phyloP scores from a whole-genome alignment of 1,140 invertebrate species.

The Melipona quadrifasciata region DNA sequence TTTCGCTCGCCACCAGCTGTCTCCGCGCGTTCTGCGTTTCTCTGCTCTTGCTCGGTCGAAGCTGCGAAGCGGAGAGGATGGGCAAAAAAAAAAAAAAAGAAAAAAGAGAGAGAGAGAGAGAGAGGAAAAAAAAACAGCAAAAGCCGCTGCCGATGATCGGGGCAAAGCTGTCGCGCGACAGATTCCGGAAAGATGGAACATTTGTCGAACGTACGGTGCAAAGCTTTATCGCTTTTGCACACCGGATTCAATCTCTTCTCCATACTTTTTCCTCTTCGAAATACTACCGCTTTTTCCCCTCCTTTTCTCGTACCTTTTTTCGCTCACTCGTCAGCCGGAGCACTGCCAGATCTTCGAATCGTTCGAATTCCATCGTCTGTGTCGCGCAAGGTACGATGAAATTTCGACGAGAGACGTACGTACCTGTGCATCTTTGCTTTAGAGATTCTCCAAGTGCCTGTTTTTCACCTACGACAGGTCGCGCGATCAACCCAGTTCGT shows the following conservation, averaged over 20 bases:
- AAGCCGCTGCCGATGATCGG: background rate
- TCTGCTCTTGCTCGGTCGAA: constrained; percentile 38
- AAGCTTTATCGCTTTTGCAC: constrained; percentile 27
- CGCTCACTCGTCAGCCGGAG: too few relatives aligned
- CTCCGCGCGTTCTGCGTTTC: constrained; percentile 9
- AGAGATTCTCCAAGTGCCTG: too few relatives aligned
- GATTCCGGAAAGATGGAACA: constrained; percentile 39
- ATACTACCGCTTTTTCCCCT: background rate
- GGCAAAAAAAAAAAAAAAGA: too few relatives aligned
- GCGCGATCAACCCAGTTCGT: background rate
- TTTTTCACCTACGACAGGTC: background rate
- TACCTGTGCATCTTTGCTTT: too few relatives aligned
- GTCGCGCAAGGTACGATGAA: background rate
- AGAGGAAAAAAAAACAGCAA: background rate
- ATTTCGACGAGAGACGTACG: background rate
- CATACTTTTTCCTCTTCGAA: background rate
- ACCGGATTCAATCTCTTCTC: constrained; percentile 8
- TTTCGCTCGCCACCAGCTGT: constrained; percentile 8
- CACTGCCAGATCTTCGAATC: background rate
- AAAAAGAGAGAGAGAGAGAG: too few relatives aligned
- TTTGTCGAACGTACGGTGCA: constrained; percentile 44
- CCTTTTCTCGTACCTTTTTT: background rate
- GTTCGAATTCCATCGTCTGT: background rate
- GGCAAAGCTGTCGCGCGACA: constrained; percentile 15
- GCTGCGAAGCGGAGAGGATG: background rate